Evolutionary conservation across 2,113 vertebrate genomes (phyloP), one percentile per base, ranked within the genome.

Genomic region (Leucoraja erinaceus): DNA sequence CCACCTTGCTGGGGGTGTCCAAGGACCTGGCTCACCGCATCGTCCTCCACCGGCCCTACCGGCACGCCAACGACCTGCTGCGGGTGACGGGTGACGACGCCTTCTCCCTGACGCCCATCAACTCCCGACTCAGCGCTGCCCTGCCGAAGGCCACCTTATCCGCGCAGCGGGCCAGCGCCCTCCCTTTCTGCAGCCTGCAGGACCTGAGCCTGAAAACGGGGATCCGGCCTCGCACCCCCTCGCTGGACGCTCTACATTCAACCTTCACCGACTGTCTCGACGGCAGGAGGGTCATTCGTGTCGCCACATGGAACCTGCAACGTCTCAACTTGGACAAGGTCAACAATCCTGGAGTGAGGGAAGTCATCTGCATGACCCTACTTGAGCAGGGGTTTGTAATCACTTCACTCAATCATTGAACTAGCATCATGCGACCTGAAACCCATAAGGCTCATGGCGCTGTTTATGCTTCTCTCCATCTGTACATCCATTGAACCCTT

Each of bases 221-320:
- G 2, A 0, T 63, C 54, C 56, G 22, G 7, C 14, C 12, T 28
- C 16, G 11, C 6, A 5, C 38, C 90, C 47, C 90, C 5, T 47
- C 61, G 2, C 22, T n/a, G 47, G 11, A 63, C n/a, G 10, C 63
- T 4, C 63, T n/a, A 0, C 31, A 61, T 12, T 14, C 83, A 20
- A 16, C 93, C 33, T 93, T 93, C 93, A 81, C 78, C 6, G 77
- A 78, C 16, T 25, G 4, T 6, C 47, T 61, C 63, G 75, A 92
- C 25, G 86, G 86, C 25, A 76, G 86, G 68, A 54, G 47, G 28
- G 72, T 92, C 0, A 20, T 93, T 11, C 93, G 93, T 70, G 38
- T 93, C 18, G 93, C 63, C 86, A 93, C n/a, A 56, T 93, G 93
- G 93, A 92, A 93, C 86, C 93, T 93, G 22, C 81, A 74, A 54